Evolutionary conservation across 2,888 invertebrate genomes (phyloP), one percentile per base, ranked within the genome.

Genomic region (Sinopyrophorus schimmeli): DNA sequence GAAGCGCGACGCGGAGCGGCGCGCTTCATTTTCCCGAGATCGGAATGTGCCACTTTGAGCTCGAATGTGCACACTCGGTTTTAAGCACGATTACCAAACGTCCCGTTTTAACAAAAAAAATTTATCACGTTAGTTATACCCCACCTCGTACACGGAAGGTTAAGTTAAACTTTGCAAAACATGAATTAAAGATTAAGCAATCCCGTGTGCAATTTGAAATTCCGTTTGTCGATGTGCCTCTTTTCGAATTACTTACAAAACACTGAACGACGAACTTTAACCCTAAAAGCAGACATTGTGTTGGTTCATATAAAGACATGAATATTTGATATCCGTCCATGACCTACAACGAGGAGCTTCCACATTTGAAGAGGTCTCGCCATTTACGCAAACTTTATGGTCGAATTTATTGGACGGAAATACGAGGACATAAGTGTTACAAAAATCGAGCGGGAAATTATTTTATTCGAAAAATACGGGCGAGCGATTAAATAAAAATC

Each of bases 371-470:
- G 40, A 54, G 53, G 34, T 47, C 49, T 41, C 27, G 54, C 38
- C 56, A 42, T 56, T 56, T 56, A 54, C 54, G 51, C 52, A 54
- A 56, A 56, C 44, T 56, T 56, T 56, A 56, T 48, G 44, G 52
- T 43, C 38, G 28, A 49, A 49, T 55, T 55, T 55, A 55, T 52
- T 46, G 55, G 46, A 44, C 24, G 46, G 47, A 46, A 52, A 52
- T 47, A 49, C 42, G 42, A 31, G 41, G 39, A 44, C 34, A 40
- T 55, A 53, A 53, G 48, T 51, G 46, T 47, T 47, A 39, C 35
- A 43, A 47, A 54, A 47, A 39, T 47, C 31, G 39, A 26, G 12
- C 7, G 16, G 11, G 9, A 38, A 38, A 18, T 17, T 17, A 32
- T 18, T 18, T 14, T 17, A 32, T 32, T n/a, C n/a, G n/a, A n/a